Evolutionary conservation across 2,113 vertebrate genomes (phyloP), one percentile per base, ranked within the genome.

Genomic region (Genyomyrus donnyi): DNA sequence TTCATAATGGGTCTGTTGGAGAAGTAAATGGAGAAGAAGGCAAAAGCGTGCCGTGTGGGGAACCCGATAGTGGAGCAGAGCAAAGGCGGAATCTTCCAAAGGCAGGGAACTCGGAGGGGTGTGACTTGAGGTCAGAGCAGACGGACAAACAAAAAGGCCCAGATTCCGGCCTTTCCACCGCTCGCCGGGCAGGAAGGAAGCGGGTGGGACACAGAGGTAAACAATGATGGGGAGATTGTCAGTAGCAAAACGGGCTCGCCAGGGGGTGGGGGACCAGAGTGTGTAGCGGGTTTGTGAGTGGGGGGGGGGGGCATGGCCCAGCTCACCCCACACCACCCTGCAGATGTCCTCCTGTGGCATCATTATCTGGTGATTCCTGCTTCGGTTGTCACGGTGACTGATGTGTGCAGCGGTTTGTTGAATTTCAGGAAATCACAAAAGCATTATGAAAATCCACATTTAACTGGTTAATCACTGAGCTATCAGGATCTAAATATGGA

Each of bases 161-260:
- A 19, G 45, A 70, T 89, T 89, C 88, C 88, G 88, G 46, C 48
- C 70, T 83, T 89, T 89, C 66, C 70, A 42, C 8, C 2, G 17
- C 24, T 74, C 31, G 35, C 8, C n/a, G 70, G 70, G 15, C n/a
- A 80, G 88, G 88, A 50, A 89, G 88, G 88, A 89, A 89, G 48
- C 49, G 46, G 49, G 88, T 13, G 19, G 46, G 70, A 42, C 13
- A 21, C 88, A 88, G 88, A 42, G 39, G 21, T 27, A 88, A 52
- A 88, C 50, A 58, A 19, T 9, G 50, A 24, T 39, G 87, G 87
- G 1, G n/a, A 56, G 87, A 31, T 45, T 52, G 46, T 87, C 85
- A 31, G 85, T 15, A 31, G 13, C 49, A 7, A 52, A 35, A 87
- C 0, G 45, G 15, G 24, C 11, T 52, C 5, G 13, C 24, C 46